phyloP scores from a whole-genome alignment of 2,888 invertebrate genomes.

The Eilema griseolum region DNA sequence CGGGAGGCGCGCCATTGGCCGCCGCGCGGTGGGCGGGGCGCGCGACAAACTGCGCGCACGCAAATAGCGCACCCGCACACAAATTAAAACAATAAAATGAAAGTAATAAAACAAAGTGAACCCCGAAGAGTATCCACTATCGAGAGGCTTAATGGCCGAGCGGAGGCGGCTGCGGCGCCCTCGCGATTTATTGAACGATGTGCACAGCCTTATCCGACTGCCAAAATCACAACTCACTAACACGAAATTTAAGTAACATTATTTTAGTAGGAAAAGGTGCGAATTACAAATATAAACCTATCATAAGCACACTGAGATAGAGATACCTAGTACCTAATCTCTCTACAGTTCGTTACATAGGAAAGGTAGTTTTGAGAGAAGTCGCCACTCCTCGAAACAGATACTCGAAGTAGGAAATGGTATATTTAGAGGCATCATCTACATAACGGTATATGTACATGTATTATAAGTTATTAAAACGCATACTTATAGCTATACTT shows the following conservation, averaged over 20 bases:
- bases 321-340: neutral
- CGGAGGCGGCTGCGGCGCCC: constrained; percentile 72
- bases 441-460: neutral
- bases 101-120: constrained; percentile 85
- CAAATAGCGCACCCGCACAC: constrained; percentile 86
- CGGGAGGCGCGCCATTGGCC: constrained; percentile 75
- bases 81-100: constrained; percentile 87
- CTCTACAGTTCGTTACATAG: neutral
- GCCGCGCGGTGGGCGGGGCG: constrained; percentile 76
- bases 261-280: constrained; percentile 19
- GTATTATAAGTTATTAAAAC: no score
- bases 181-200: constrained; percentile 76
- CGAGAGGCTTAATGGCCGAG: constrained; percentile 83
- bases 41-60: constrained; percentile 85
- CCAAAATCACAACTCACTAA: constrained; percentile 53
- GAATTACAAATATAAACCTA: constrained; percentile 5
- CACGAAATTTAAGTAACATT: constrained; percentile 24
- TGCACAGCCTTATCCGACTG: constrained; percentile 53
- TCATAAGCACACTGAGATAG: neutral
- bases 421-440: neutral
- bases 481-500: no score
- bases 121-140: constrained; percentile 80
- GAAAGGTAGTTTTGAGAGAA: neutral
- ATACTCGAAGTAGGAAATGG: neutral
- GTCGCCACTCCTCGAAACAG: neutral